phyloP scores from a whole-genome alignment of 1,140 invertebrate species.

The Phthorimaea operculella region DNA sequence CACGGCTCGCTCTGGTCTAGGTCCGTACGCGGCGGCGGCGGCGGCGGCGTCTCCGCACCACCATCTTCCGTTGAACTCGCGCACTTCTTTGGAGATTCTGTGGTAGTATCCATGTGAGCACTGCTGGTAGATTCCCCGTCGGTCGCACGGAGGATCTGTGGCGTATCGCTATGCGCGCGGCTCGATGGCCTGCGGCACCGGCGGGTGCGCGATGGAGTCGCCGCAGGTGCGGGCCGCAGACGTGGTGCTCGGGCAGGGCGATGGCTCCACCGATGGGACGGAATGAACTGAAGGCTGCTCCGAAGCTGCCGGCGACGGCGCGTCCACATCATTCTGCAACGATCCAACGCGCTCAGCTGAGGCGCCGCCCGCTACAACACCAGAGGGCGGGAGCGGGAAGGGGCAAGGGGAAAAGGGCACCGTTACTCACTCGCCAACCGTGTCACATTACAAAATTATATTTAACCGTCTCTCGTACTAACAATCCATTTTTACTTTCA shows the following conservation, averaged over 20 bases:
- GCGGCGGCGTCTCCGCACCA: neutral
- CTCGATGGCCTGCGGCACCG: conserved; percentile 18
- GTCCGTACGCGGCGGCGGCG: neutral
- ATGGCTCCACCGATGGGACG: conserved; percentile 9
- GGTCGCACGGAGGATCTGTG: conserved; percentile 11
- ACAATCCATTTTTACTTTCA: neutral
- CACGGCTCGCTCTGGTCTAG: neutral
- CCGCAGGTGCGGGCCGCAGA: conserved; percentile 15
- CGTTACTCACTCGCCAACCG: conserved; percentile 48
- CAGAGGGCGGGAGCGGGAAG: conserved; percentile 16
- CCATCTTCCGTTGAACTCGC: conserved; percentile 1
- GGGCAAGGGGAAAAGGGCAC: conserved; percentile 24
- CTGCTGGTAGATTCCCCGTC: neutral
- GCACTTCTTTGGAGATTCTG: conserved; percentile 3
- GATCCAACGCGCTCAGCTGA: conserved; percentile 59
- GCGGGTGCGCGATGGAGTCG: conserved; percentile 17
- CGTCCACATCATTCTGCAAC: conserved; percentile 63
- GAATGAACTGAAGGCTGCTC: conserved; percentile 20
- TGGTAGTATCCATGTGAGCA: conserved; percentile 4
- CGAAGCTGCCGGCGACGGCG: conserved; percentile 49
- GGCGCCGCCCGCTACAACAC: conserved; percentile 52
- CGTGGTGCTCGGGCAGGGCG: conserved; percentile 2
- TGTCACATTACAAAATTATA: conserved; percentile 17
- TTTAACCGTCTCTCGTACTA: conserved; percentile 18
- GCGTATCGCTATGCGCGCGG: conserved; percentile 28